Percentiles rank a stretch among this genome's conserved stretches.
Conservation (phyloP, 2,888 invertebrate genomes). For the Andrena hattorfiana region DNA sequence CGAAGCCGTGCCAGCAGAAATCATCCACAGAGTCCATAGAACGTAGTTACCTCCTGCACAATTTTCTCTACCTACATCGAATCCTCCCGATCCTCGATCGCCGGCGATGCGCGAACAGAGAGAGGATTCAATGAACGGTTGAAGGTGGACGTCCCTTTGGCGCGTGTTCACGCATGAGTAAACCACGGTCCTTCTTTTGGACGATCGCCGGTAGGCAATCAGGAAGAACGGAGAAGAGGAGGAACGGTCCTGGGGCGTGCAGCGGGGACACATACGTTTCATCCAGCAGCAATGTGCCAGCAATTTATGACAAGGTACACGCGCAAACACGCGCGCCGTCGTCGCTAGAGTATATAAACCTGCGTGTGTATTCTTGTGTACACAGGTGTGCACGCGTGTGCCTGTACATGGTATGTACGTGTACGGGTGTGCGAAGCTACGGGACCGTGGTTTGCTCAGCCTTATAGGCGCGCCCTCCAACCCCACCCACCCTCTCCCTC, state of each 20-base stretch:
- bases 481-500: conserved; percentile 24
- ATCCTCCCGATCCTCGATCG: conserved; percentile 28
- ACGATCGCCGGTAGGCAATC: conserved; percentile 57
- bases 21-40: not conserved
- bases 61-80: not conserved
- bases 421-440: conserved; percentile 25
- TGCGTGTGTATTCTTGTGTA: not conserved
- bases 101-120: conserved; percentile 50
- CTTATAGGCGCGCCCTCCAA: conserved; percentile 29
- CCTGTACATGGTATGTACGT: not conserved
- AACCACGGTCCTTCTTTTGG: conserved; percentile 56
- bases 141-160: conserved; percentile 73
- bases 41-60: not conserved
- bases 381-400: not conserved
- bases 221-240: conserved; percentile 33
- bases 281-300: conserved; percentile 51
- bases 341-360: not conserved
- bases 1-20: not conserved
- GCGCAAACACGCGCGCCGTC: conserved; percentile 22
- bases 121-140: conserved; percentile 76
- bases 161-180: conserved; percentile 60
- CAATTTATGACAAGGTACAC: conserved; percentile 73
- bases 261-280: conserved; percentile 47
- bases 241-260: conserved; percentile 8
- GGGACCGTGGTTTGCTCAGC: conserved; percentile 37